Percentiles rank a stretch among this genome's conserved stretches.
Conservation (phyloP, 2,797 vertebrate genomes). For the Xiphophorus birchmanni region DNA sequence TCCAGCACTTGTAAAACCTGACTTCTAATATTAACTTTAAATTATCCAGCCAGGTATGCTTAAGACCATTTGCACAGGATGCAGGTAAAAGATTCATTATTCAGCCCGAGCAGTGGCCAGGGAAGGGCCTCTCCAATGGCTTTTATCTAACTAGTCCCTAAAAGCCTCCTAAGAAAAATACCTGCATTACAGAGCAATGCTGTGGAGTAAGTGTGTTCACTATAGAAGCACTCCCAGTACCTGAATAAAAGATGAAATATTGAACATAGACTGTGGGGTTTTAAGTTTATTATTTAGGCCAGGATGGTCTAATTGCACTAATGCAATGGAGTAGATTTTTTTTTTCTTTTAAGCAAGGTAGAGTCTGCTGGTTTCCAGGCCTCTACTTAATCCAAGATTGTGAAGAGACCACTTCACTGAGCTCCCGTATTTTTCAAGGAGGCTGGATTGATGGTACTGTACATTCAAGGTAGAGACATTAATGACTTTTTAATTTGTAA, state of each 20-base stretch:
- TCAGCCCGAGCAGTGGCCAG: conserved; percentile 70
- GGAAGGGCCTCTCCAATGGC: conserved; percentile 59
- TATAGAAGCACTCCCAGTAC: conserved; percentile 79
- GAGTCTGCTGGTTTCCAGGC: conserved; percentile 46
- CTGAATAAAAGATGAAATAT: conserved; percentile 86
- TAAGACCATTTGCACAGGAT: conserved; percentile 64
- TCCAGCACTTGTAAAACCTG: conserved; percentile 31
- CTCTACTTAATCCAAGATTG: conserved; percentile 50
- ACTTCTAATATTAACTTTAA: conserved; percentile 55
- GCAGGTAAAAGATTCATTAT: conserved; percentile 82
- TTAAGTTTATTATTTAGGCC: conserved; percentile 84
- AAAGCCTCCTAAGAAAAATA: conserved; percentile 80
- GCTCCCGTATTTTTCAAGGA: conserved; percentile 46
- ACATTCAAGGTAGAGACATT: conserved; percentile 72
- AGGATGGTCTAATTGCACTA: conserved; percentile 82
- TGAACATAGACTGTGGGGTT: conserved; percentile 79
- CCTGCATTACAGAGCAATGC: conserved; percentile 77
- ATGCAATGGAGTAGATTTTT: conserved; percentile 75
- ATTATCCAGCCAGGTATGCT: conserved; percentile 56
- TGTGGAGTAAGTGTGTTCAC: conserved; percentile 65
- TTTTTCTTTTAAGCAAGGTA: conserved; percentile 48
- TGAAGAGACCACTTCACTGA: conserved; percentile 60
- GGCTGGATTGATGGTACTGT: conserved; percentile 36
- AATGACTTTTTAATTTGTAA: conserved; percentile 83
- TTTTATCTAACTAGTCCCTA: conserved; percentile 80